Evolutionary conservation across 2,113 vertebrate genomes (phyloP).

Genomic region (Sarotherodon lohbergeri): DNA sequence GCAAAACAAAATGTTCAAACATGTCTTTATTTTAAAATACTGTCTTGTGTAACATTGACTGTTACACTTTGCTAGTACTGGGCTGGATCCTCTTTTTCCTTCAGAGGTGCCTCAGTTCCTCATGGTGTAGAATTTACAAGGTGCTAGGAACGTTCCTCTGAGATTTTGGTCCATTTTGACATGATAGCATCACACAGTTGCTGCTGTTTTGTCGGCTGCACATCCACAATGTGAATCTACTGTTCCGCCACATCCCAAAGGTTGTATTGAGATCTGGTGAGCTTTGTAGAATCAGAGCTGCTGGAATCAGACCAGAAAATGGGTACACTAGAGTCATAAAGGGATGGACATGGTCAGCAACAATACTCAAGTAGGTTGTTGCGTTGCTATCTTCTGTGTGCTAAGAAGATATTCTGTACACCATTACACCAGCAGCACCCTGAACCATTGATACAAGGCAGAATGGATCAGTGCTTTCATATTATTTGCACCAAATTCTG

Average conservation of each 20-base stretch:
- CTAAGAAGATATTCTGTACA: no score
- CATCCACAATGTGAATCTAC: background rate
- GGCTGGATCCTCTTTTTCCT: background rate
- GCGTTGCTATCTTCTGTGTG: background rate
- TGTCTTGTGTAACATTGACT: background rate
- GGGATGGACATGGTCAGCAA: background rate
- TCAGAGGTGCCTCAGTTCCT: no score
- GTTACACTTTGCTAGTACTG: background rate
- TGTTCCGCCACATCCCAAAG: background rate
- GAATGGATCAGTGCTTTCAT: background rate
- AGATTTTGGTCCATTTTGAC: background rate
- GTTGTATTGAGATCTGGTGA: background rate
- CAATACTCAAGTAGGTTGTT: background rate
- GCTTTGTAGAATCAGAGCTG: background rate
- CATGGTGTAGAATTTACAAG: background rate
- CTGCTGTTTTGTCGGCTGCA: background rate
- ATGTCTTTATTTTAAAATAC: background rate
- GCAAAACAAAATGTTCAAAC: background rate
- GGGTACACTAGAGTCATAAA: background rate
- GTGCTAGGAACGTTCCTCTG: background rate
- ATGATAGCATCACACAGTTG: background rate
- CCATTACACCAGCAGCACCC: background rate
- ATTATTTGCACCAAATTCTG: background rate
- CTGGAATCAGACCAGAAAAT: background rate
- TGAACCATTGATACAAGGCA: background rate